Evolutionary conservation across 2,113 vertebrate species (phyloP), one percentile per base, ranked within the genome.

Genomic region (Nesogale talazaci): DNA sequence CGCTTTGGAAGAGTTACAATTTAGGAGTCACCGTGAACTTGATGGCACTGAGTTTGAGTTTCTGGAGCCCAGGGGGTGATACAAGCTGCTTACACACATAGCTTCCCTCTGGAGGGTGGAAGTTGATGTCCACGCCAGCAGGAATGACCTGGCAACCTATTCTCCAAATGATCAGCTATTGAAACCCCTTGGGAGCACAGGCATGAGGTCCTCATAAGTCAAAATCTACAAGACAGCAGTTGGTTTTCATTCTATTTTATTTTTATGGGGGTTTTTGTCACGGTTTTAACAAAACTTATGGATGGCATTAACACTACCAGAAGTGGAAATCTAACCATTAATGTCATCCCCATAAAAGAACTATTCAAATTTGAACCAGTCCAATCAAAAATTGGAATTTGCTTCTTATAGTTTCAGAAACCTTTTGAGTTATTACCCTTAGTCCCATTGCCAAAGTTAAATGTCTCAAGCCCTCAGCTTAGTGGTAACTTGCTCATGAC

Each of bases 371-470:
- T 83, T 52, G 46, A 52, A 52, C 46, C 20, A 14, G 1, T 25
- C 16, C 6, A 38, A 63, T 52, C 10, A 52, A 52, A 52, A 52
- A 52, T 52, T 52, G 46, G 46, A 52, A 52, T 52, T 52, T 52
- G 46, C 19, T 82, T 78, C 15, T 46, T 93, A 82, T 29, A 84
- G 57, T 93, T 94, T 88, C 3, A 83, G 75, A 61, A 89, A 86
- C 0, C 0, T 78, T 82, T 34, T 31, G 42, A 78, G 38, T 70
- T 42, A 81, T 84, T 86, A 90, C 42, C 88, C 40, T 57, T 89
- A 52, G 57, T 94, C 83, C 90, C 87, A 81, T 9, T 27, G 72
- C 74, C 88, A 75, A 57, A 52, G 86, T 83, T 93, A 72, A 83
- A 96, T 93, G 88, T 31, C n/a, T 11, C 19, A 31, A 82, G 14